These are phyloP conservation scores for Sarcophaga variegata DNA, from an alignment of 2,888 invertebrate species.

Conservation along the genomic window DNA sequence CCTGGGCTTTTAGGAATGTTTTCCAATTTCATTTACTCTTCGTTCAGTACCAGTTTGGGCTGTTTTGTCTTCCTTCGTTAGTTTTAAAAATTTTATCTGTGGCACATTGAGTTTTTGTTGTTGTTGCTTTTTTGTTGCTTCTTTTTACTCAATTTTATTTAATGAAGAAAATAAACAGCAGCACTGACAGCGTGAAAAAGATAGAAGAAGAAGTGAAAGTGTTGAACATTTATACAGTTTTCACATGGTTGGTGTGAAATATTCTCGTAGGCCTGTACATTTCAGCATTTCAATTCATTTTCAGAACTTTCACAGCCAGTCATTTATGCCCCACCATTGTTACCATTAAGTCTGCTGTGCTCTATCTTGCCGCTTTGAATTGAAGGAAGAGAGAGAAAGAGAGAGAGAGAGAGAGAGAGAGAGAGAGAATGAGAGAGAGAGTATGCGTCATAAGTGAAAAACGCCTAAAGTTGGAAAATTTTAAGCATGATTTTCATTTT, in stretches of 20 bases:
- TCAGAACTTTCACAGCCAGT: too few species aligned
- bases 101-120: neutral
- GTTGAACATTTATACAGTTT: constrained; percentile 23
- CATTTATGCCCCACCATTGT: neutral
- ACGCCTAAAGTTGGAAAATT: constrained; percentile 40
- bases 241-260: constrained; percentile 39
- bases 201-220: constrained; percentile 11
- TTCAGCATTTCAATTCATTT: neutral
- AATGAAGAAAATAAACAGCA: neutral
- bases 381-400: neutral
- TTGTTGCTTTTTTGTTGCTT: neutral
- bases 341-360: neutral
- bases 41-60: neutral
- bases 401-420: too few species aligned
- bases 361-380: neutral
- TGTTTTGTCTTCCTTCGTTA: neutral
- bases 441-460: neutral
- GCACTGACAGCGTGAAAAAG: neutral
- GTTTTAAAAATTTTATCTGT: constrained; percentile 23
- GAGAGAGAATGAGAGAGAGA: too few species aligned
- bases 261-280: constrained; percentile 9
- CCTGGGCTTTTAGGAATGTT: constrained; percentile 10
- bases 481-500: constrained; percentile 55
- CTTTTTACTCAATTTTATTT: neutral
- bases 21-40: neutral